A percentile compares a stretch with the other conserved stretches of the same genome.
phyloP scores from a whole-genome alignment of 92 coral and sea anemone species.

The Phenganax marumi region DNA sequence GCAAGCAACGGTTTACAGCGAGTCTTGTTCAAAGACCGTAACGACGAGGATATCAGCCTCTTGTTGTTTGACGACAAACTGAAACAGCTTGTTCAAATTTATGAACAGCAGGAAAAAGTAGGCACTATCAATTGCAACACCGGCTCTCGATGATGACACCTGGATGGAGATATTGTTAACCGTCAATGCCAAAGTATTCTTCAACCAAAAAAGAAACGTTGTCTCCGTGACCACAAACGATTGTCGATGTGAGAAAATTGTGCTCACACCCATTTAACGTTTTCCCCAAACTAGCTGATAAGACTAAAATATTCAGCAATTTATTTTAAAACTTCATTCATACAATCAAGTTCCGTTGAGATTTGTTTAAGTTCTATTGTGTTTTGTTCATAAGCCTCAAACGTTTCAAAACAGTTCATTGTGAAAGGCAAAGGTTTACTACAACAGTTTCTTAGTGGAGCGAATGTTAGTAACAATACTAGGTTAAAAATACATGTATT shows the following conservation, averaged over 20 bases:
- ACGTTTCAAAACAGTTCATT: too few relatives aligned
- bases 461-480: too few relatives aligned
- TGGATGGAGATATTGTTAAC: neutral
- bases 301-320: neutral
- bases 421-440: too few relatives aligned
- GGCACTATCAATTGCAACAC: neutral
- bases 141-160: constrained; percentile 6
- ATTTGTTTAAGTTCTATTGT: constrained; percentile 7
- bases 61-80: neutral
- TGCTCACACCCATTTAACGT: constrained; percentile 1
- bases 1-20: neutral
- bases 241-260: neutral
- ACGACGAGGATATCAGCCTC: neutral
- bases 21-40: neutral
- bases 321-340: neutral
- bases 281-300: neutral
- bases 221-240: neutral
- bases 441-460: too few relatives aligned
- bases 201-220: neutral
- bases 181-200: neutral
- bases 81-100: constrained; percentile 4
- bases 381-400: neutral
- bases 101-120: neutral
- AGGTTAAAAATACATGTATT: too few relatives aligned
- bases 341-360: neutral